These are phyloP conservation scores for Tachuris rubrigastra DNA, from an alignment of 2,113 vertebrate species.

Conservation along the genomic window DNA sequence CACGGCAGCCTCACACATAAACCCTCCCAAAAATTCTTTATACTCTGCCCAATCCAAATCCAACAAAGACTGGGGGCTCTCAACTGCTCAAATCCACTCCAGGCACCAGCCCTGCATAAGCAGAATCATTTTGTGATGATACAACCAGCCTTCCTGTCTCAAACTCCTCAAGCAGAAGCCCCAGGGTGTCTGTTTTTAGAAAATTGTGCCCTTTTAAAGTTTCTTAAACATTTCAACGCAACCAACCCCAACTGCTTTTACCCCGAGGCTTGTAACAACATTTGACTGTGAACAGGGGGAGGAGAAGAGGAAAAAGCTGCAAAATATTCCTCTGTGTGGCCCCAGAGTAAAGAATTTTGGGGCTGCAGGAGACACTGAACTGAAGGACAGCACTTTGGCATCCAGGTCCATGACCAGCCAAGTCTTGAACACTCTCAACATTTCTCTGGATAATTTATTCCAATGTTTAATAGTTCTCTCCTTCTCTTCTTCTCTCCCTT, in stretches of 20 bases:
- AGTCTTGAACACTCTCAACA: neutral
- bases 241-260: neutral
- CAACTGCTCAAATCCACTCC: neutral
- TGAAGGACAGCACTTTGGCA: neutral
- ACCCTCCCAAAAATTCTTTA: neutral
- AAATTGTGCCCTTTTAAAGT: neutral
- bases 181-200: neutral
- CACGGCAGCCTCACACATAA: neutral
- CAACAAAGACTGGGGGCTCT: neutral
- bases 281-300: neutral
- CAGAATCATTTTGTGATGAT: neutral
- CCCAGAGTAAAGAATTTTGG: neutral
- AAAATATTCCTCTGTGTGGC: neutral
- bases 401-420: fast-evolving
- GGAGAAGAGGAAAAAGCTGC: neutral
- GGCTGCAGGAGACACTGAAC: neutral
- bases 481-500: neutral
- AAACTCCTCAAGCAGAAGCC: slow-evolving; percentile 7
- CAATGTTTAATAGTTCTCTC: fast-evolving
- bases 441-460: neutral
- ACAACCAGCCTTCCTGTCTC: neutral
- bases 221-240: neutral
- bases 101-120: neutral
- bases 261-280: neutral
- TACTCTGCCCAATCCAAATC: neutral